These are phyloP conservation scores for Hydrochoerus hydrochaeris DNA, from an alignment of 2,113 vertebrate genomes.

Conservation along the genomic window DNA sequence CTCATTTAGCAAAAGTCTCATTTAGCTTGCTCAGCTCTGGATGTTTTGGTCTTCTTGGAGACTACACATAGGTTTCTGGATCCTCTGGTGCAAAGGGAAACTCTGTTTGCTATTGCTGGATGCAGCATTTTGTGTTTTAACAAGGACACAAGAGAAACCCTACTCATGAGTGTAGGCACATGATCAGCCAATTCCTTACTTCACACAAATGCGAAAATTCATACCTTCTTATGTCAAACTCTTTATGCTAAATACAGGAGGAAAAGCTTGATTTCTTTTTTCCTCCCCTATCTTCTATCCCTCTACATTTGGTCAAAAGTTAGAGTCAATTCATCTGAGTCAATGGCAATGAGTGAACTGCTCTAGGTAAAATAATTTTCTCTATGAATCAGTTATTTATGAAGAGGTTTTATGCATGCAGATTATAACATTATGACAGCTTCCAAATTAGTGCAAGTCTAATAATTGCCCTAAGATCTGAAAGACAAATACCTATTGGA, in stretches of 20 bases:
- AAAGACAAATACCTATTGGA: conserved; percentile 56
- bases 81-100: neutral
- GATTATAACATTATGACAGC: conserved; percentile 70
- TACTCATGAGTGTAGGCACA: neutral
- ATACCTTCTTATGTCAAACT: neutral
- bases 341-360: conserved; percentile 79
- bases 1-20: neutral
- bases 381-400: conserved; percentile 79
- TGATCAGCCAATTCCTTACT: neutral
- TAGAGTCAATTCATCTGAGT: conserved; percentile 67
- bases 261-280: conserved; percentile 8
- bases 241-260: neutral
- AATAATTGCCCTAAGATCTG: conserved; percentile 69
- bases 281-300: neutral
- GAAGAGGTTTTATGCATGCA: conserved; percentile 52
- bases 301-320: conserved; percentile 49
- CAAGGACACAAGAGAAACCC: neutral
- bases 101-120: conserved; percentile 25
- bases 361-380: conserved; percentile 71
- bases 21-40: neutral
- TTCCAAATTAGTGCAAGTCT: conserved; percentile 59
- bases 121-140: conserved; percentile 52
- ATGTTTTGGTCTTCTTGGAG: conserved; percentile 18
- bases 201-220: conserved; percentile 10
- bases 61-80: neutral